phyloP scores from a whole-genome alignment of 1,140 invertebrate genomes.

The Drosophila subpulchrella region DNA sequence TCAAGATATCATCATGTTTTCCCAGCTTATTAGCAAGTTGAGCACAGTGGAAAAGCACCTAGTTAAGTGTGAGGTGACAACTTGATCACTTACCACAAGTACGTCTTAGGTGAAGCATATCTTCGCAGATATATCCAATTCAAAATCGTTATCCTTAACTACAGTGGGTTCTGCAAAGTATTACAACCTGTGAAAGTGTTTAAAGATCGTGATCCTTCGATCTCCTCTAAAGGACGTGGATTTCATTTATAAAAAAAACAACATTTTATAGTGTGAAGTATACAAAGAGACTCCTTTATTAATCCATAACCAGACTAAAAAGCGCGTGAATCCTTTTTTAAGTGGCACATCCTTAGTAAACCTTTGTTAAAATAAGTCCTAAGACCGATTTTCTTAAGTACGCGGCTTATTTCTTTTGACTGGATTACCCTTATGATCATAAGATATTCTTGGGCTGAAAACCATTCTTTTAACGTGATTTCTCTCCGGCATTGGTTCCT shows the following conservation, averaged over 20 bases:
- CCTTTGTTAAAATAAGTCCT: background rate
- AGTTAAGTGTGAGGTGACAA: background rate
- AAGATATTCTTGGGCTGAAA: background rate
- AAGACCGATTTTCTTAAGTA: background rate
- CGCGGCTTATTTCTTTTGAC: background rate
- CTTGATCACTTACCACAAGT: conserved; percentile 15
- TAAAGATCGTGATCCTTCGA: background rate
- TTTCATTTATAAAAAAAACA: background rate
- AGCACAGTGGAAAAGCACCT: conserved; percentile 6
- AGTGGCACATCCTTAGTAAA: no score
- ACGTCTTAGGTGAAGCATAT: conserved; percentile 1
- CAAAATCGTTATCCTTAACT: background rate
- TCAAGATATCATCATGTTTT: conserved; percentile 20
- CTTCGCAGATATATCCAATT: background rate
- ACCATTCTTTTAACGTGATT: background rate
- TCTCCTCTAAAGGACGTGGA: no score
- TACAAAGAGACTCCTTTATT: no score
- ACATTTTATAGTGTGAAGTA: background rate
- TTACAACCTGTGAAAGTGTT: no score
- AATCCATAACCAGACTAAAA: no score
- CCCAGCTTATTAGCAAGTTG: conserved; percentile 10
- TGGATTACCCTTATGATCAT: background rate
- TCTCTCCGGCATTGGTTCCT: background rate
- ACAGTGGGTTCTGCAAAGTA: no score
- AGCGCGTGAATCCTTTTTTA: no score